Conservation (phyloP, 2,888 invertebrate species). For the Chydorus sphaericus region DNA sequence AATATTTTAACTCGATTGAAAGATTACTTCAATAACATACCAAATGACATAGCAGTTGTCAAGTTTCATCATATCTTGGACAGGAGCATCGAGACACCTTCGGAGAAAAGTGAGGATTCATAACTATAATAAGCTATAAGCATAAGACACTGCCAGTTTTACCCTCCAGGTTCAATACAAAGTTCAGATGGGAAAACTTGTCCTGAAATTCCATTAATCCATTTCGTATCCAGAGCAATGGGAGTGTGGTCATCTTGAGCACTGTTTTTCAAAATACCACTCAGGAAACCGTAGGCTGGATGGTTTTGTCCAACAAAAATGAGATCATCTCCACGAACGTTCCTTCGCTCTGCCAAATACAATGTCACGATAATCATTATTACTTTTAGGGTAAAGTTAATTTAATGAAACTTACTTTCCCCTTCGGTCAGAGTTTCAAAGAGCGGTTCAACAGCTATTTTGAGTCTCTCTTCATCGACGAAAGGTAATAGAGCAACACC, state of each 20-base stretch:
- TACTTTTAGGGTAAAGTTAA: neutral
- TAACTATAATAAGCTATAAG: neutral
- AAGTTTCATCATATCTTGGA: slow-evolving; percentile 46
- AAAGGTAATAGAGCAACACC: slow-evolving; percentile 96
- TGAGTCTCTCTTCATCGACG: slow-evolving; percentile 82
- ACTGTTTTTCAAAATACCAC: slow-evolving; percentile 43
- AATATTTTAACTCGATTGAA: neutral
- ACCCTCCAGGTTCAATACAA: slow-evolving; percentile 47
- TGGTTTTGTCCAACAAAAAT: slow-evolving; percentile 67
- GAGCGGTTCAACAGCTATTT: slow-evolving; percentile 64
- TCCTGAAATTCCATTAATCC: slow-evolving; percentile 71
- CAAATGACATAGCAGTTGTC: slow-evolving; percentile 32
- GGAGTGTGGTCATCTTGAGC: slow-evolving; percentile 26
- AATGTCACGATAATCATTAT: slow-evolving; percentile 12
- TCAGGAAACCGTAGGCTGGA: slow-evolving; percentile 50
- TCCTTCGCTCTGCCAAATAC: slow-evolving; percentile 46
- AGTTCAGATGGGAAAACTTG: slow-evolving; percentile 50
- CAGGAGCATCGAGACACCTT: slow-evolving; percentile 51
- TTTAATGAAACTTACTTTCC: slow-evolving; percentile 45
- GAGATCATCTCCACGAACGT: slow-evolving; percentile 75
- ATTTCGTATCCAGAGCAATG: slow-evolving; percentile 43
- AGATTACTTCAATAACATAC: slow-evolving; percentile 24
- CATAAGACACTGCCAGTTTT: slow-evolving; percentile 20
- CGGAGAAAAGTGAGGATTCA: slow-evolving; percentile 16
- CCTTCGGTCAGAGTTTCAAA: slow-evolving; percentile 64